Conservation (phyloP, 2,797 vertebrate genomes). For the Hippopotamyrus pictus region DNA sequence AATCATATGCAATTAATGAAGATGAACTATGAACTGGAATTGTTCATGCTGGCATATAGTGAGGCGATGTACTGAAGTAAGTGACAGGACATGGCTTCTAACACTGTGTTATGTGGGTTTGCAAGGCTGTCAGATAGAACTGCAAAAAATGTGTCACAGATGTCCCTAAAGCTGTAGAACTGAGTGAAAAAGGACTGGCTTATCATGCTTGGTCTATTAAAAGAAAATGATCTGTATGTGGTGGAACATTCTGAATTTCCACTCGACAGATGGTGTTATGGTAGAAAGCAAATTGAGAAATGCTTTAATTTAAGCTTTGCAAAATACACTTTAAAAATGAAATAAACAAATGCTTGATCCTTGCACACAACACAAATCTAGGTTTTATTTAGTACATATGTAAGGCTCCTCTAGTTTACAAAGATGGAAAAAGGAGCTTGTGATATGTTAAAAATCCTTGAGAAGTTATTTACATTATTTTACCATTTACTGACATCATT, state of each 20-base stretch:
- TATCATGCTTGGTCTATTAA: conserved; percentile 27
- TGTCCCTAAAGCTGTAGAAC: conserved; percentile 16
- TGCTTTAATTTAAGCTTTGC: conserved; percentile 19
- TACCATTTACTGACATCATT: neutral
- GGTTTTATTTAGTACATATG: conserved; percentile 10
- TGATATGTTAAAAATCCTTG: neutral
- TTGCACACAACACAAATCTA: conserved; percentile 8
- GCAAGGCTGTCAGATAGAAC: conserved; percentile 18
- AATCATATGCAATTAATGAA: conserved; percentile 8
- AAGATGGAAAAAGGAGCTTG: neutral
- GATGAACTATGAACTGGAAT: conserved; percentile 1
- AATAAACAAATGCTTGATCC: conserved; percentile 16
- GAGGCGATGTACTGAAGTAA: conserved; percentile 10
- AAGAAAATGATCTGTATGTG: conserved; percentile 25
- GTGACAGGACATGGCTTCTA: conserved; percentile 23
- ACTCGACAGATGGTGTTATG: conserved; percentile 26
- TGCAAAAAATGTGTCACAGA: conserved; percentile 21
- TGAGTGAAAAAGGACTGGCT: conserved; percentile 21
- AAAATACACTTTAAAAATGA: conserved; percentile 22
- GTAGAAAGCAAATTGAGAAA: conserved; percentile 22
- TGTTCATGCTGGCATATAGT: conserved; percentile 8
- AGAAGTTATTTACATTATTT: neutral
- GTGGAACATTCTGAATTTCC: conserved; percentile 27
- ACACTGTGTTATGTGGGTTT: conserved; percentile 19
- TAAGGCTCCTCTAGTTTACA: neutral